These are phyloP conservation scores for Ciconia maguari DNA, from an alignment of 2,113 vertebrate genomes.

Conservation along the genomic window DNA sequence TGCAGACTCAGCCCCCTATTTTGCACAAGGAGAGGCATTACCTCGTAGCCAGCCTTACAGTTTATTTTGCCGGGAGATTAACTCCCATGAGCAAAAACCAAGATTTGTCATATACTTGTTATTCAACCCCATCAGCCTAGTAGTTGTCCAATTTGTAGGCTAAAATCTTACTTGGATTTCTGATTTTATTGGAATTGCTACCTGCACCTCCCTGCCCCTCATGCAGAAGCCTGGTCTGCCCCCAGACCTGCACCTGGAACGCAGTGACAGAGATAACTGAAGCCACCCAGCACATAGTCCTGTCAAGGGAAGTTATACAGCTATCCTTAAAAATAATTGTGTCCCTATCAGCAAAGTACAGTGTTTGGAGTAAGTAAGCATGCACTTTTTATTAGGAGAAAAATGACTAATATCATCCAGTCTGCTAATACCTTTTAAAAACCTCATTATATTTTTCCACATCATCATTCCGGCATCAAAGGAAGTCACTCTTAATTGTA, in stretches of 20 bases:
- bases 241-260: not conserved
- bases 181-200: not conserved
- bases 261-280: not conserved
- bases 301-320: not conserved
- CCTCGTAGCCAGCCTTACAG: not conserved
- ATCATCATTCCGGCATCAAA: not conserved
- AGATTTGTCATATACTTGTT: not conserved
- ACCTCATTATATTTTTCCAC: not conserved
- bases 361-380: not conserved
- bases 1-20: not conserved
- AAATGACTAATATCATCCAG: not conserved
- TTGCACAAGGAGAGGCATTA: not conserved
- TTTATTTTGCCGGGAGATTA: not conserved
- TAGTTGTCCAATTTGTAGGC: not conserved
- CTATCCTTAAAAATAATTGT: not conserved
- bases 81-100: not conserved
- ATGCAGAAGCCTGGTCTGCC: not conserved
- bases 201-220: not conserved
- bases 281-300: not conserved
- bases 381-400: not conserved
- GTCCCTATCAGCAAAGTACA: not conserved
- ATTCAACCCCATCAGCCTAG: not conserved
- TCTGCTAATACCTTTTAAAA: not conserved
- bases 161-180: not conserved
- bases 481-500: not conserved